Conservation (phyloP, 2,113 vertebrate genomes). For the Dicerorhinus sumatrensis region DNA sequence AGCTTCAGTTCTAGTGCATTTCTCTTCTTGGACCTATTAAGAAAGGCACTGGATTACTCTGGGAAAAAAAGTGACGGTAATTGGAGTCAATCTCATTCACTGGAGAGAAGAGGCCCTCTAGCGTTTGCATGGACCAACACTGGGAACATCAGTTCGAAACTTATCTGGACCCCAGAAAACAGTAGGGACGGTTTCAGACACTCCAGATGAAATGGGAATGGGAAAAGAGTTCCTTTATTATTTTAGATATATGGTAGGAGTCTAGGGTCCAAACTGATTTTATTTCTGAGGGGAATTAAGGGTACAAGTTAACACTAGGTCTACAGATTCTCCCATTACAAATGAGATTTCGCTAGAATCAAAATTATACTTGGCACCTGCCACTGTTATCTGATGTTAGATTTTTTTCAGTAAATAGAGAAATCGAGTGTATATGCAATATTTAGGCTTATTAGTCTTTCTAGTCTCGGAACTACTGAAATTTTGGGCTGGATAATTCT, state of each 20-base stretch:
- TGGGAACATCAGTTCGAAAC: background rate
- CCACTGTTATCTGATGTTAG: background rate
- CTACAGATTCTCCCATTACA: background rate
- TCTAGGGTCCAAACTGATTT: background rate
- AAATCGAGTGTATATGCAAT: background rate
- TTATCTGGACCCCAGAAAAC: background rate
- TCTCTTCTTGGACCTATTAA: background rate
- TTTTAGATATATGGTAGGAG: background rate
- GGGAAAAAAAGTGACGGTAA: background rate
- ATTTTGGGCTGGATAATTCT: background rate
- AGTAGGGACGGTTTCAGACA: background rate
- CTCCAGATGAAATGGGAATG: background rate
- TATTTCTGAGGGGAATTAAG: conserved; percentile 20
- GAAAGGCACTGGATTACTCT: background rate
- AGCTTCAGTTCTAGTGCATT: background rate
- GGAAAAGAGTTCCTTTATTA: conserved; percentile 4
- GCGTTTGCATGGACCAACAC: background rate
- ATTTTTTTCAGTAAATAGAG: background rate
- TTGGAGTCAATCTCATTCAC: background rate
- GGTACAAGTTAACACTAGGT: background rate
- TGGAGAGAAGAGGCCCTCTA: background rate
- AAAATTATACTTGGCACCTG: background rate
- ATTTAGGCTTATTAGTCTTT: background rate
- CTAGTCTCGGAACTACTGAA: background rate
- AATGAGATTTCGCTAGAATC: background rate